These are phyloP conservation scores for Cheumatopsyche charites DNA, from an alignment of 1,140 invertebrate genomes.

Conservation along the genomic window DNA sequence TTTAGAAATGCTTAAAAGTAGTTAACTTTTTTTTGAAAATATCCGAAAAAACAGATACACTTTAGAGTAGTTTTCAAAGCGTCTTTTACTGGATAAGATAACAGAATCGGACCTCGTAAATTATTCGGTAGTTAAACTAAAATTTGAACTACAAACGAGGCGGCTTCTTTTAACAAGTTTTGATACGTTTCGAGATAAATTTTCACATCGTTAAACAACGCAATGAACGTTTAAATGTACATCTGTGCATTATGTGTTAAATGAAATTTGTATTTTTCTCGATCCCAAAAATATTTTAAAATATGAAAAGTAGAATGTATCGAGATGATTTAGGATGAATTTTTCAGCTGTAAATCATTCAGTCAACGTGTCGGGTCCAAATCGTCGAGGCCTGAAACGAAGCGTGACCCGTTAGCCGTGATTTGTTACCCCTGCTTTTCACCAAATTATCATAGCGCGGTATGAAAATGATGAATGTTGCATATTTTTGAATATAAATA, in stretches of 20 bases:
- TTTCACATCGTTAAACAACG: no score
- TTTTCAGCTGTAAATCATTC: no score
- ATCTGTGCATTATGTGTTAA: no score
- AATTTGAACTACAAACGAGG: no score
- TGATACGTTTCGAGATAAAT: no score
- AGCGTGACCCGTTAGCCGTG: conserved; percentile 43
- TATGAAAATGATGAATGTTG: conserved; percentile 24
- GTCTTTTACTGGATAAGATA: background rate
- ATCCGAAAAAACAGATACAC: background rate
- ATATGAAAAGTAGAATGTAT: no score
- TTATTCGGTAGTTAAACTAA: background rate
- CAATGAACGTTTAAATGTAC: no score
- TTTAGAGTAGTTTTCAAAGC: background rate
- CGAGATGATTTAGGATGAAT: no score
- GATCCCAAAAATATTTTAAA: no score
- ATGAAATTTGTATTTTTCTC: no score
- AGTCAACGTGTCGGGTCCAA: no score
- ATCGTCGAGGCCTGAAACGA: conserved; percentile 1
- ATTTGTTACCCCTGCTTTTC: conserved; percentile 40
- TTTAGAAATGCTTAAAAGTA: background rate
- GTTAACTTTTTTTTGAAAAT: background rate
- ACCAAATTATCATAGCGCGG: conserved; percentile 16
- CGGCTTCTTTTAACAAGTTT: no score
- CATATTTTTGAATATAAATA: conserved; percentile 10
- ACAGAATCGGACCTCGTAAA: background rate